These are phyloP conservation scores for Xyrauchen texanus DNA, from an alignment of 2,113 vertebrate genomes.

Conservation along the genomic window DNA sequence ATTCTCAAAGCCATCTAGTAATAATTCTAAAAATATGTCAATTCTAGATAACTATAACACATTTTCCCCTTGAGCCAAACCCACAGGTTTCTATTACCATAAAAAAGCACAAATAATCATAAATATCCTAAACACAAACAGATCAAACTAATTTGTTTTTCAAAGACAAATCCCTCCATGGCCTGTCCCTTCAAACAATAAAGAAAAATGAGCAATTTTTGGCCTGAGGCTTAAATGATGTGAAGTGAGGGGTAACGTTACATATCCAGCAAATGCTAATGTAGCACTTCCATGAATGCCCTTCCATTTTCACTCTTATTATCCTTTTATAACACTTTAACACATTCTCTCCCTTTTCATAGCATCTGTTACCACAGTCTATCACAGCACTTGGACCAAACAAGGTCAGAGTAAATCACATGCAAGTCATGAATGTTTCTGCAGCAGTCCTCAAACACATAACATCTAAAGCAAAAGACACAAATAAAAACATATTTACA, in stretches of 20 bases:
- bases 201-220: neutral
- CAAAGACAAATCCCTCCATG: too few relatives aligned
- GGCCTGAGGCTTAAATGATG: neutral
- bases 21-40: too few relatives aligned
- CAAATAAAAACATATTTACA: neutral
- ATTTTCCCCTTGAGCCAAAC: too few relatives aligned
- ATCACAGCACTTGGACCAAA: neutral
- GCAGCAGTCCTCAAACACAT: neutral
- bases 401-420: neutral
- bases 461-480: neutral
- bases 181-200: neutral
- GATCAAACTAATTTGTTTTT: neutral
- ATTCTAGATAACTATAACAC: too few relatives aligned
- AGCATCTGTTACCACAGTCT: neutral
- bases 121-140: neutral
- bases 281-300: neutral
- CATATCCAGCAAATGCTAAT: neutral
- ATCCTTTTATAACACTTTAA: neutral
- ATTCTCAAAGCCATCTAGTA: neutral
- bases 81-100: neutral
- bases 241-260: neutral
- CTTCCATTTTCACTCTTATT: neutral
- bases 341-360: neutral
- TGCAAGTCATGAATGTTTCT: neutral
- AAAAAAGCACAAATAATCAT: neutral